Base-by-base conservation (phyloP, 2,113 vertebrate species). In the Hydropotes inermis region DNA sequence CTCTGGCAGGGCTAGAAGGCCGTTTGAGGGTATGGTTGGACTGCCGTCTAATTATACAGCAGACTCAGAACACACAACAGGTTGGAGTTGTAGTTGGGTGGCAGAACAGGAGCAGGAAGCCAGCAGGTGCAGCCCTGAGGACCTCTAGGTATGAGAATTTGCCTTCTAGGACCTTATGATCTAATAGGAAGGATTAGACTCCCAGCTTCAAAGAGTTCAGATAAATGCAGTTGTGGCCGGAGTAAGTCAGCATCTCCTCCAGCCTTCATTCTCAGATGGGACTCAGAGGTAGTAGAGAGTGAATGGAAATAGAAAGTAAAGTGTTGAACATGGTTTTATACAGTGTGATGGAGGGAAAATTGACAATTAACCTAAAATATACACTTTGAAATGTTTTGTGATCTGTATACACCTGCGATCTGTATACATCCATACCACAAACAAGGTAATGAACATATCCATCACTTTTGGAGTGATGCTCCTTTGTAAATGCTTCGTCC, bases 151-250 rank as follows among this genome's bases (percentile, higher is more conserved):
- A 33, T 76, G 55, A 70, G 19, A 52, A 96, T 84, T 93, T 85
- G 21, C 60, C 61, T 95, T 79, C 55, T 8, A 52, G 54, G 39
- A 94, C 33, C 21, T 39, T 89, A 52, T 45, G 61, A 64, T 88
- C 52, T 33, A 86, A 67, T 14, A n/a, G 28, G 36, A 79, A n/a
- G 85, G 47, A 86, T 96, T 47, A 64, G 39, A 89, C 58, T 84
- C 13, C 55, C 2, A n/a, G 55, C 91, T 60, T 21, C 55, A 64
- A 28, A 96, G 85, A 78, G 30, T 87, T 74, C n/a, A 60, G n/a
- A 47, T 92, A 54, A 93, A 45, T 92, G 43, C 9, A n/a, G 25
- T 47, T 87, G 85, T 58, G 89, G 30, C 28, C n/a, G 21, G 47
- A 67, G 84, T 76, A 78, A 90, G 16, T 89, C 87, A 85, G 57